Evolutionary conservation across 2,888 invertebrate species (phyloP), one percentile per base, ranked within the genome.

Genomic region (Piscicola geometra): DNA sequence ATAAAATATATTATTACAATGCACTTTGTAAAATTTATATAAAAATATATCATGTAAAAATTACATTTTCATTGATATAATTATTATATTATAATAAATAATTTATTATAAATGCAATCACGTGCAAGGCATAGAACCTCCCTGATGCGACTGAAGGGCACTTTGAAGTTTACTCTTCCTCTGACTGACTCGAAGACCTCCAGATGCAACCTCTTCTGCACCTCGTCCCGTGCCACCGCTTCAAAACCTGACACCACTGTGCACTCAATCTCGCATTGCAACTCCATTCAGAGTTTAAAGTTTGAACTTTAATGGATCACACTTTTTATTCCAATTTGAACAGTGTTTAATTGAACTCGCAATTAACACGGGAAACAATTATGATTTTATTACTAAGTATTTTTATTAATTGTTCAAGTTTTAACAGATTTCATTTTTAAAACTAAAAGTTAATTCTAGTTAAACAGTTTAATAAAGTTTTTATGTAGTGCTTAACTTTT

Each of bases 231-330:
- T 2, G 86, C 86, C 18, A 83, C 80, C 52, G 79, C 77, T 78
- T 87, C 87, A 78, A 87, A 85, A 2, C 87, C 87, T 36, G 86
- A 86, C 0, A 82, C 81, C 25, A 86, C 86, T 30, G 86, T 85
- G 1, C 84, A 85, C 79, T 86, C 85, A 64, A 86, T 81, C 70
- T 81, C 82, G 76, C 84, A 85, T 36, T 78, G 35, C 28, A 1
- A 30, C 32, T 47, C 52, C 30, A 41, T 41, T 41, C 15, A 41
- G 41, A 15, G 15, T 41, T 5, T 41, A 41, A 41, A 41, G 41
- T 41, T 41, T 41, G 41, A 41, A 41, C 5, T 41, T 41, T 41
- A 41, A 15, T 41, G 41, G n/a, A n/a, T n/a, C n/a, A n/a, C n/a
- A n/a, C n/a, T n/a, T n/a, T n/a, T n/a, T n/a, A n/a, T n/a, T n/a